phyloP scores from a whole-genome alignment of 2,113 vertebrate genomes.

The Hyaena hyaena region DNA sequence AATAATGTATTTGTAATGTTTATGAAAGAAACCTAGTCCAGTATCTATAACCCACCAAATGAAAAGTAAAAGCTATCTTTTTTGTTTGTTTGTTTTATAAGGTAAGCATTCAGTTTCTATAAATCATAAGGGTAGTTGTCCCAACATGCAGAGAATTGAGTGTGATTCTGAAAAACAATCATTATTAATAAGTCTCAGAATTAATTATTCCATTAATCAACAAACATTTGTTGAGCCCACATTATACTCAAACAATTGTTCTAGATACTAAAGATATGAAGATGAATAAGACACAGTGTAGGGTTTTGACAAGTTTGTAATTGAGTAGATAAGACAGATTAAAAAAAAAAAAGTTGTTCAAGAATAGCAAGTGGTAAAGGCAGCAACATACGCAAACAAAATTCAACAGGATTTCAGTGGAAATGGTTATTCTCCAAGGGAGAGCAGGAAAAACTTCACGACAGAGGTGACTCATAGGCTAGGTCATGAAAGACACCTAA shows the following conservation, averaged over 20 bases:
- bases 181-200: neutral
- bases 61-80: slow-evolving; percentile 18
- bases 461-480: neutral
- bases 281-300: neutral
- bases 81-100: neutral
- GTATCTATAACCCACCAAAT: neutral
- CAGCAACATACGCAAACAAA: neutral
- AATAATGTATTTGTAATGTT: neutral
- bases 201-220: neutral
- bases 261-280: neutral
- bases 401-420: neutral
- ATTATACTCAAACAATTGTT: neutral
- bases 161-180: neutral
- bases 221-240: neutral
- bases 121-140: neutral
- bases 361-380: neutral
- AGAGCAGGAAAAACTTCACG: neutral
- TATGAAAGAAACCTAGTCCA: neutral
- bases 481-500: neutral
- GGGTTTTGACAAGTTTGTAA: neutral
- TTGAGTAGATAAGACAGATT: neutral
- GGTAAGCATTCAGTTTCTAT: neutral
- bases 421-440: neutral
- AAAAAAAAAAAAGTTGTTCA: neutral
- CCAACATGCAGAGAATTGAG: neutral